A percentile compares a stretch with the other conserved stretches of the same genome.
These are phyloP conservation scores for Chelonoidis abingdonii DNA, from an alignment of 2,113 vertebrate genomes.

Conservation along the genomic window DNA sequence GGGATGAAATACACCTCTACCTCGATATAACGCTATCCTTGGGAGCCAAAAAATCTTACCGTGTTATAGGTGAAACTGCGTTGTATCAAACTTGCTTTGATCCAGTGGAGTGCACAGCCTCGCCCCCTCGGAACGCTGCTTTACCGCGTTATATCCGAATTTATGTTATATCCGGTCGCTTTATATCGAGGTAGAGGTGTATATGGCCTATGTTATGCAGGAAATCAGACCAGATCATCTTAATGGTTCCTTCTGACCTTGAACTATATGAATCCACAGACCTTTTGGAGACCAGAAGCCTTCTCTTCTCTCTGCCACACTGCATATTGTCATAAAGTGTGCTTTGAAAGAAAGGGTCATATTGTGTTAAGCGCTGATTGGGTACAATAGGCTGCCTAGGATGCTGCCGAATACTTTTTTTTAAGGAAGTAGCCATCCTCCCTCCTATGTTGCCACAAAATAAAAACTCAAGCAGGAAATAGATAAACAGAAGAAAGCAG, in stretches of 20 bases:
- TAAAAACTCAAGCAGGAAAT: not conserved
- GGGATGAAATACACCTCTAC: not conserved
- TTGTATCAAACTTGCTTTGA: too few relatives aligned
- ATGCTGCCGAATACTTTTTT: not conserved
- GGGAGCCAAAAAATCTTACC: too few relatives aligned
- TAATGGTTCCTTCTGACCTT: not conserved
- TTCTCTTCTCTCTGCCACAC: not conserved
- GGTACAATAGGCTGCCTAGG: not conserved
- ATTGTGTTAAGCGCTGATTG: not conserved
- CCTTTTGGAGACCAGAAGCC: not conserved
- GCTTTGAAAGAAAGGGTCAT: not conserved
- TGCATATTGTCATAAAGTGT: not conserved
- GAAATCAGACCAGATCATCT: not conserved
- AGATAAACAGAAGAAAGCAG: not conserved
- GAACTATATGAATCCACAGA: not conserved
- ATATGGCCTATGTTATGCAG: not conserved
- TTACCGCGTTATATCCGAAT: too few relatives aligned
- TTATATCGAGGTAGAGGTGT: too few relatives aligned
- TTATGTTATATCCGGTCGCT: too few relatives aligned
- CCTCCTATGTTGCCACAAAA: not conserved
- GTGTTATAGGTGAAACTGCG: too few relatives aligned
- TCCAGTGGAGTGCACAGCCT: too few relatives aligned
- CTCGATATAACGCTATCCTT: too few relatives aligned
- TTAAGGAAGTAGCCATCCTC: not conserved
- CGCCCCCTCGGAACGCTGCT: too few relatives aligned